Evolutionary conservation across 2,113 vertebrate genomes (phyloP).

Genomic region (Nothobranchius furzeri): DNA sequence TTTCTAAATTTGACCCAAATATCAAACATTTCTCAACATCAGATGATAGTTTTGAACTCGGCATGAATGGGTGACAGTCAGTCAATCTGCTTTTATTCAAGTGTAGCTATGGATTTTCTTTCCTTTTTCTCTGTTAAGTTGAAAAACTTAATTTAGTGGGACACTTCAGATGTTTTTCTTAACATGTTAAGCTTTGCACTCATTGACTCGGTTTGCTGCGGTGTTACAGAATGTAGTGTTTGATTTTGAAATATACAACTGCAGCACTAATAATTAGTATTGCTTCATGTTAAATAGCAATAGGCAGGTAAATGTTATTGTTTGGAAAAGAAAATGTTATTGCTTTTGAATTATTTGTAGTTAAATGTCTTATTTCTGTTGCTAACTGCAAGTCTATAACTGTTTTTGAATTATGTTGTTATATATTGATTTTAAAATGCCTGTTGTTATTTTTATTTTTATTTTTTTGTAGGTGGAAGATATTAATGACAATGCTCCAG

Average conservation of each 20-base stretch:
- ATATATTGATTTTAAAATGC: no score
- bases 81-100: no score
- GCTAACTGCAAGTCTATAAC: background rate
- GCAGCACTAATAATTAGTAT: background rate
- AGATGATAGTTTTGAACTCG: no score
- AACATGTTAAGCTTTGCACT: background rate
- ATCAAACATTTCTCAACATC: no score
- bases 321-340: background rate
- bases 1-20: no score
- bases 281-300: background rate
- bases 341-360: background rate
- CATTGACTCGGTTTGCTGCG: background rate
- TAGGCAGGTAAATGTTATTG: background rate
- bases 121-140: no score
- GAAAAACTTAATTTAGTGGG: background rate
- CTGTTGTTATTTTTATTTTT: no score
- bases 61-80: no score
- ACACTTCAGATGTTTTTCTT: background rate
- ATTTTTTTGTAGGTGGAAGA: constrained; percentile 83
- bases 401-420: background rate
- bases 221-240: background rate
- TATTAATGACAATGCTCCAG: constrained; percentile 91
- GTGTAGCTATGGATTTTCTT: no score
- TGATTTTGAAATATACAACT: background rate
- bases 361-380: background rate